Evolutionary conservation across 2,888 invertebrate species (phyloP).

Genomic region (Cosmopolites sordidus): DNA sequence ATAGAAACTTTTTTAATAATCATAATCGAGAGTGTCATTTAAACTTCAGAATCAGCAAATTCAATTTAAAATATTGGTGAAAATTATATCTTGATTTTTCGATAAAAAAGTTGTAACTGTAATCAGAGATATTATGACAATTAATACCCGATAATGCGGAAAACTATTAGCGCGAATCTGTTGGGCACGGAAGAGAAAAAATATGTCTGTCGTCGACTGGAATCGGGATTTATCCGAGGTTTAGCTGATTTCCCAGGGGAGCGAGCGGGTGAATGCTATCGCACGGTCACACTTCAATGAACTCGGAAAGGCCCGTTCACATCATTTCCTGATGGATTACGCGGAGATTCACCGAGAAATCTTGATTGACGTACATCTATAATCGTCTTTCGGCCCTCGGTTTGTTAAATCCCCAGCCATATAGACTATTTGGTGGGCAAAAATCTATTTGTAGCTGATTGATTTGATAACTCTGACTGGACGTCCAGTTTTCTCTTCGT

Average conservation of each 20-base stretch:
- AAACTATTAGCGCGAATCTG: neutral
- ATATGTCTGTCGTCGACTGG: neutral
- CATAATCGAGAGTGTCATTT: no score
- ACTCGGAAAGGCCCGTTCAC: conserved; percentile 46
- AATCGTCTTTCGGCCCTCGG: conserved; percentile 23
- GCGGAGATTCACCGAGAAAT: conserved; percentile 29
- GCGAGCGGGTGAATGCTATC: conserved; percentile 42
- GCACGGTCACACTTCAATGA: conserved; percentile 50
- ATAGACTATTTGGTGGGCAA: no score
- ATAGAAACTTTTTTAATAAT: no score
- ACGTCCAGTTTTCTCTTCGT: no score
- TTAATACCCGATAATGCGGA: neutral
- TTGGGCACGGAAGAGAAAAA: neutral
- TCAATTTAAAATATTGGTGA: no score
- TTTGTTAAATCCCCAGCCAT: neutral
- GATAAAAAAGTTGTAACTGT: no score
- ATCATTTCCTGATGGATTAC: conserved; percentile 45
- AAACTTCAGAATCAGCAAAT: no score
- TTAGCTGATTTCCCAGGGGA: conserved; percentile 47
- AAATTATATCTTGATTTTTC: no score
- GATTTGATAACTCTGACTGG: no score
- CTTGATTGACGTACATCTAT: conserved; percentile 33
- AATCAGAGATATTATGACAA: neutral
- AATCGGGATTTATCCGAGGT: conserved; percentile 20
- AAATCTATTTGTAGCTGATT: no score